Base-by-base conservation (phyloP, 2,797 vertebrate genomes). In the Chromis chromis region DNA sequence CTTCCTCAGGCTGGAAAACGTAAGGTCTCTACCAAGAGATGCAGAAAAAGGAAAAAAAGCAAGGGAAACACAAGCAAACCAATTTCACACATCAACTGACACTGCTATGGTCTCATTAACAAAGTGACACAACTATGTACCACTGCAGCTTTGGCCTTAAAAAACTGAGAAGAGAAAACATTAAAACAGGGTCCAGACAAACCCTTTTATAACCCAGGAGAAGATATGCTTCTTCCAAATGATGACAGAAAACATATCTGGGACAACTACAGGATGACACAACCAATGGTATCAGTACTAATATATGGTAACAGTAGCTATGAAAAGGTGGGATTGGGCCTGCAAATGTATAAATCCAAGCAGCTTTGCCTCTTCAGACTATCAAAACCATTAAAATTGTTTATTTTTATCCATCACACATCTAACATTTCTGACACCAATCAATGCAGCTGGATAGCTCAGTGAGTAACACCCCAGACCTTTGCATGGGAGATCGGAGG, bases 1-100 rank as follows among this genome's bases (percentile, higher is more conserved):
- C 63, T 33, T 84, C 42, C 22, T 49, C 42, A 17, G 7, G 40
- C 68, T 65, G 52, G 39, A 31, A 84, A 65, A 70, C 52, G 48
- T 21, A 27, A 33, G 52, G 27, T 25, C 64, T 53, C 61, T 6
- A 55, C 39, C 40, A 40, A 68, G 16, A 55, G 58, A 62, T 48
- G 59, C 40, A 74, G 24, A 33, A 55, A 55, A 59, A 39, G 16
- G 68, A 52, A 60, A 61, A 22, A 54, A 27, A 21, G 28, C 39
- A 50, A 3, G 25, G 24, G 10, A 57, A 70, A 58, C 24, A 52
- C 10, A n/a, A 6, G 65, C 1, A 52, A 55, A 46, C n/a, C 54
- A 27, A 53, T 63, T 70, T 82, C 42, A 60, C 42, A 73, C 59
- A 74, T 52, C 39, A 49, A 28, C 13, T 25, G 60, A 58, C 58